Percentiles rank a stretch among this genome's conserved stretches.
phyloP scores from a whole-genome alignment of 2,888 invertebrate species.

The Sinohyriopsis cumingii region DNA sequence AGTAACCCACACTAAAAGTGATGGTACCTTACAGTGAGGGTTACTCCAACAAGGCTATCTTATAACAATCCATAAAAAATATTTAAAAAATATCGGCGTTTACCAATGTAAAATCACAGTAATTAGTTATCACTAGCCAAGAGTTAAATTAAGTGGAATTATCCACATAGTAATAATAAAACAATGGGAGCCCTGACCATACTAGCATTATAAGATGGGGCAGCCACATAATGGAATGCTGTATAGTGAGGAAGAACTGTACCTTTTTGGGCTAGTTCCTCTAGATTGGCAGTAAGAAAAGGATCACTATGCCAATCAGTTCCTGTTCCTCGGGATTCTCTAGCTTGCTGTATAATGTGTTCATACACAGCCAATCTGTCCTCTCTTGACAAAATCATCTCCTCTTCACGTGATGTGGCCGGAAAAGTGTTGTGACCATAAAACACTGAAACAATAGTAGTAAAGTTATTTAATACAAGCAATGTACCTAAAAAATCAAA shows the following conservation, averaged over 20 bases:
- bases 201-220: too few species aligned
- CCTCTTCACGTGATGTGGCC: conserved; percentile 54
- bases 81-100: too few species aligned
- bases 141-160: neutral
- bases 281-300: conserved; percentile 46
- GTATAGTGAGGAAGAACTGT: neutral
- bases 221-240: too few species aligned
- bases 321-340: conserved; percentile 50
- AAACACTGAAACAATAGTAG: conserved; percentile 40
- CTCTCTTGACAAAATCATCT: conserved; percentile 51
- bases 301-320: conserved; percentile 60
- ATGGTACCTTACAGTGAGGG: too few species aligned
- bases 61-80: too few species aligned
- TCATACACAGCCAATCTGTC: conserved; percentile 66
- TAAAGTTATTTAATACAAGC: neutral
- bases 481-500: neutral
- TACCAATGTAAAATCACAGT: too few species aligned
- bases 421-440: conserved; percentile 58
- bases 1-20: too few species aligned
- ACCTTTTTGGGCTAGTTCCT: conserved; percentile 35
- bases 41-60: too few species aligned
- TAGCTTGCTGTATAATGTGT: conserved; percentile 54
- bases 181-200: neutral
- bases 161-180: neutral
- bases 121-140: too few species aligned